phyloP scores from a whole-genome alignment of 1,140 invertebrate genomes.

The Zeugodacus cucurbitae region DNA sequence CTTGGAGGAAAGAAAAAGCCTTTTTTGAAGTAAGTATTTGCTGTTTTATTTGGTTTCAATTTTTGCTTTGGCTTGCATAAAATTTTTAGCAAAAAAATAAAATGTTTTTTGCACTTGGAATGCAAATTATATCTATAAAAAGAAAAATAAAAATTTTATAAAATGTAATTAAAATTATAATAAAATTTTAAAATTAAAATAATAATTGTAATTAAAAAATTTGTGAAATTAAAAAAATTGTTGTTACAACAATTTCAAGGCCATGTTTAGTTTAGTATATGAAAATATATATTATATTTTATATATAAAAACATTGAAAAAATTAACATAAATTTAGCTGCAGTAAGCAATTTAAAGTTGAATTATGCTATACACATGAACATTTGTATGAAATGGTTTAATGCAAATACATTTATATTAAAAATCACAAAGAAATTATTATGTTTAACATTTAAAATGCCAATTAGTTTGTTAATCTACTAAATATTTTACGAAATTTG shows the following conservation, averaged over 20 bases:
- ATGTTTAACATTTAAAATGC: background rate
- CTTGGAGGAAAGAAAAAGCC: conserved; percentile 16
- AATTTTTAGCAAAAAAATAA: background rate
- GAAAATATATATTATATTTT: background rate
- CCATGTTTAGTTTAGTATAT: background rate
- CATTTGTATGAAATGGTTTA: background rate
- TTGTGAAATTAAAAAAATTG: background rate
- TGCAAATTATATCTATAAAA: background rate
- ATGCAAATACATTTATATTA: background rate
- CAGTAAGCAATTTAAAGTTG: no score
- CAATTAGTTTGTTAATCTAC: background rate
- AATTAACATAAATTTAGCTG: no score
- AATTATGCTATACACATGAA: background rate
- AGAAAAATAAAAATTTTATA: conserved; percentile 23
- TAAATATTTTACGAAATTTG: background rate
- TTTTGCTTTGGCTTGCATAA: no score
- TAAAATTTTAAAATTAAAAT: no score
- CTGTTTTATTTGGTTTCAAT: background rate
- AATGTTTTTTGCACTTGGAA: background rate
- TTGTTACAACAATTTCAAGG: background rate
- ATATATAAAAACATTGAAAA: no score
- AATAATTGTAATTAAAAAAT: background rate
- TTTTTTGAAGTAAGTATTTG: conserved; percentile 9
- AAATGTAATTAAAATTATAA: background rate
- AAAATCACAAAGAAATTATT: no score